phyloP scores from a whole-genome alignment of 1,140 invertebrate species.

The Ganaspis sp. region DNA sequence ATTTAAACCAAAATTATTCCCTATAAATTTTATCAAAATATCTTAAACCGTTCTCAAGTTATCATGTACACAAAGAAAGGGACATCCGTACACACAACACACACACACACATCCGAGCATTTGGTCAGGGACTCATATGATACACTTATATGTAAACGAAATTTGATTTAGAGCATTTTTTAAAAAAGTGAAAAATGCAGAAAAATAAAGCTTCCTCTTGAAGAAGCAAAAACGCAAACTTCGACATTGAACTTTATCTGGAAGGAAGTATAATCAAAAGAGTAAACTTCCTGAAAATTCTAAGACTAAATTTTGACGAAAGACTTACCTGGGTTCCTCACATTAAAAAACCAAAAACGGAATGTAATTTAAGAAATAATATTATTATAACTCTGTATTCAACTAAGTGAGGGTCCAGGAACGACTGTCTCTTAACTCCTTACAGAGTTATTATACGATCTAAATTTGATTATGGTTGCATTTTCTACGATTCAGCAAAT shows the following conservation, averaged over 20 bases:
- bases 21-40: too few relatives aligned
- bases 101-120: too few relatives aligned
- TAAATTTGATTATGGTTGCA: conserved; percentile 55
- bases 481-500: conserved; percentile 52
- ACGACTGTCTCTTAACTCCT: conserved; percentile 39
- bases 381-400: conserved; percentile 40
- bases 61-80: too few relatives aligned
- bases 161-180: too few relatives aligned
- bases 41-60: too few relatives aligned
- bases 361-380: conserved; percentile 43
- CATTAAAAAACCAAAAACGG: conserved; percentile 37
- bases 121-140: too few relatives aligned
- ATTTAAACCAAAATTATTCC: too few relatives aligned
- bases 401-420: conserved; percentile 48
- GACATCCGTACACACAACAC: too few relatives aligned
- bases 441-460: conserved; percentile 48
- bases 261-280: too few relatives aligned
- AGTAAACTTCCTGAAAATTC: conserved; percentile 24
- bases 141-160: too few relatives aligned
- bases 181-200: too few relatives aligned
- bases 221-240: background rate
- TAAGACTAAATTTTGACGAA: conserved; percentile 37
- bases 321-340: conserved; percentile 36
- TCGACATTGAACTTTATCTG: background rate
- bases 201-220: too few relatives aligned